A percentile compares a stretch with the other conserved stretches of the same genome.
Evolutionary conservation across 2,888 invertebrate species (phyloP).

Genomic region (Plagiodera versicolora): DNA sequence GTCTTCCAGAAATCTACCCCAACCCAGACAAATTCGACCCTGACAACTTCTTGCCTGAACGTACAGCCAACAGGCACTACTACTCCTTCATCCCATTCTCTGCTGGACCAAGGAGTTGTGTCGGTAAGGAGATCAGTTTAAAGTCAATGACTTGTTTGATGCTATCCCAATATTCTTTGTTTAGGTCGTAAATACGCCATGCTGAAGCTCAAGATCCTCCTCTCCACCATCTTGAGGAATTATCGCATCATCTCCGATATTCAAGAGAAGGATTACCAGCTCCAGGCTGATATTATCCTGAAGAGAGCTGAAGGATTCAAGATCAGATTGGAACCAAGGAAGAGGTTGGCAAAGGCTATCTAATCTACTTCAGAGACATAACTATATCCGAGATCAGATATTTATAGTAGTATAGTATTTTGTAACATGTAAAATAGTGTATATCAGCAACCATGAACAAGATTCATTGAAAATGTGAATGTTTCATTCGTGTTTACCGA

Average conservation of each 20-base stretch:
- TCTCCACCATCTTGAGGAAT: conserved; percentile 72
- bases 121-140: conserved; percentile 55
- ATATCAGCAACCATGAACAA: conserved; percentile 21
- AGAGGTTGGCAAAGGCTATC: conserved; percentile 38
- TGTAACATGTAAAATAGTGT: conserved; percentile 10
- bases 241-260: conserved; percentile 66
- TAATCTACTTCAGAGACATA: conserved; percentile 8
- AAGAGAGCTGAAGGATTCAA: conserved; percentile 75
- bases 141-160: too few relatives aligned
- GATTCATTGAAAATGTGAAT: conserved; percentile 17
- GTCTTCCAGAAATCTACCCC: conserved; percentile 66
- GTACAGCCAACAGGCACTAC: conserved; percentile 73
- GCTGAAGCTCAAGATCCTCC: conserved; percentile 72
- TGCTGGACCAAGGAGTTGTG: conserved; percentile 79
- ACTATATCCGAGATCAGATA: conserved; percentile 13
- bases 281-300: conserved; percentile 73
- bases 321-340: conserved; percentile 70
- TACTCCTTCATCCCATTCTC: conserved; percentile 81
- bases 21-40: conserved; percentile 75
- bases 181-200: conserved; percentile 78
- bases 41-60: conserved; percentile 78
- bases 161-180: conserved; percentile 28
- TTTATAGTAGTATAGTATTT: conserved; percentile 20
- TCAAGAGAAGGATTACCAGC: conserved; percentile 66
- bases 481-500: conserved; percentile 4